Evolutionary conservation across 92 coral and sea anemone genomes (phyloP), one percentile per base, ranked within the genome.

Genomic region (Parazoanthus darwini): DNA sequence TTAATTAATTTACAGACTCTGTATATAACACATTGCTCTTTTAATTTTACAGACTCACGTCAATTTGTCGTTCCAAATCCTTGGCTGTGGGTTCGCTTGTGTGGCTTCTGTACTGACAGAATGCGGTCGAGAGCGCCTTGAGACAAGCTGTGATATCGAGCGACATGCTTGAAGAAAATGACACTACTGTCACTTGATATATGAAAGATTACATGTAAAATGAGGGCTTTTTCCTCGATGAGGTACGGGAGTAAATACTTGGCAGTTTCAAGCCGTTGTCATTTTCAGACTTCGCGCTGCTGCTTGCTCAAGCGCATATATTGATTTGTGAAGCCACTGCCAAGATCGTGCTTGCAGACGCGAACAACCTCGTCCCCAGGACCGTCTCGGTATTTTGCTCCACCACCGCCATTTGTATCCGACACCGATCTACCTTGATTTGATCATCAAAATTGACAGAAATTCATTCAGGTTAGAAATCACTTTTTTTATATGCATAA

Each of bases 21-120:
- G 51, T 48, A 48, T 6, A 48, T 48, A 48, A 48, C 1, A 20
- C 8, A 63, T 18, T 23, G 26, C 26, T 18, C 6, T 22, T 63
- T 23, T 23, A 22, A 5, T 63, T 23, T 29, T 0, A 7, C 16
- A 63, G 23, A 93, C 98, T 94, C 82, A 97, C 99, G 79, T 97
- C 99, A 82, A 97, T 94, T 77, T 97, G 99, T 88, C 97, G 91
- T 86, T 97, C 99, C 79, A 97, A 87, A 70, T 97, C 98, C 82
- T 95, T 97, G 74, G 91, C 90, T 39, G 93, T 94, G 82, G 92
- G 94, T 6, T 97, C 99, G 16, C 91, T 92, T 51, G 95, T 91
- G 58, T 95, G 98, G 85, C 93, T 88, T 81, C 99, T 88, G 89
- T 95, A 97, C 75, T 97, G 99, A 44, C 96, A 91, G 88, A 95